Conservation (phyloP, 1,140 invertebrate species). For the Lasaia peninsularis region DNA sequence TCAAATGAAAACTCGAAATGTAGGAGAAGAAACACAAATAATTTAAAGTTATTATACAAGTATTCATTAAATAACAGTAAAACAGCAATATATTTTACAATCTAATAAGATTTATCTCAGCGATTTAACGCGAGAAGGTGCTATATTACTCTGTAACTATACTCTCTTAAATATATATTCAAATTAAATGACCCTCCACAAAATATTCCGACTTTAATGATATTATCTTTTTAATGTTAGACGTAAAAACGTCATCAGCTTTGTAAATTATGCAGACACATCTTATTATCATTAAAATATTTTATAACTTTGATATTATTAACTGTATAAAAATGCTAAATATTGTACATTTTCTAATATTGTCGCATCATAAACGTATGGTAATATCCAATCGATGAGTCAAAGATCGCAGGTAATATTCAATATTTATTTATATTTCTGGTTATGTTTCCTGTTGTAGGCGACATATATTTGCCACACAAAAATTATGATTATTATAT, state of each 20-base stretch:
- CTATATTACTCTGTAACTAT: slow-evolving; percentile 8
- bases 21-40: neutral
- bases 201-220: slow-evolving; percentile 23
- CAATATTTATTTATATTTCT: slow-evolving; percentile 3
- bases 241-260: slow-evolving; percentile 22
- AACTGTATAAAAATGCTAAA: slow-evolving; percentile 17
- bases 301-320: slow-evolving; percentile 20
- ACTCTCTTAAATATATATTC: slow-evolving; percentile 10
- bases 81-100: slow-evolving; percentile 2
- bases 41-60: neutral
- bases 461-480: no score
- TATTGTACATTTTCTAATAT: neutral
- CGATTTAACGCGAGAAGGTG: slow-evolving; percentile 3
- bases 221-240: slow-evolving; percentile 26
- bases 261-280: slow-evolving; percentile 19
- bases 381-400: slow-evolving; percentile 6
- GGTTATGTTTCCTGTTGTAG: no score
- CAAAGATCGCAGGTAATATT: neutral
- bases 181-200: slow-evolving; percentile 16
- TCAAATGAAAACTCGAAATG: neutral
- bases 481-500: no score
- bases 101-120: slow-evolving; percentile 3
- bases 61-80: slow-evolving; percentile 11
- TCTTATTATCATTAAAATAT: slow-evolving; percentile 23
- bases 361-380: neutral